phyloP scores from a whole-genome alignment of 2,113 vertebrate genomes.

The Nannospalax galili region DNA sequence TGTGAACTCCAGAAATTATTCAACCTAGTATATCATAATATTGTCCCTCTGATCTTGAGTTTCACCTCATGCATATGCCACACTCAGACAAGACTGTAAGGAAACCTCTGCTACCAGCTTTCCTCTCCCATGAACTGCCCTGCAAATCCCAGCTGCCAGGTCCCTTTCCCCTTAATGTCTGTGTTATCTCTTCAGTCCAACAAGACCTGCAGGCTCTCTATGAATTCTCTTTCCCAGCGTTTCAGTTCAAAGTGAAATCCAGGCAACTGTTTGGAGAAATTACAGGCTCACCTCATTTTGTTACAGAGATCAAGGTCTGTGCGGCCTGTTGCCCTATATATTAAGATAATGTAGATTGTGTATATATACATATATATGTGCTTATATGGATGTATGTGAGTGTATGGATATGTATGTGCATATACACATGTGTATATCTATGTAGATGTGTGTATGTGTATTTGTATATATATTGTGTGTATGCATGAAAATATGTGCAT shows the following conservation, averaged over 20 bases:
- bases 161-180: neutral
- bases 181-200: neutral
- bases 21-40: neutral
- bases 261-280: neutral
- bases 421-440: neutral
- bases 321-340: neutral
- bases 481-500: neutral
- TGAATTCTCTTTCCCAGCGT: neutral
- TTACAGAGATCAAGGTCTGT: neutral
- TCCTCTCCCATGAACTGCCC: neutral
- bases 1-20: constrained; percentile 29
- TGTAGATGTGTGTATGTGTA: neutral
- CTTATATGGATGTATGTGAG: too few relatives aligned
- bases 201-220: neutral
- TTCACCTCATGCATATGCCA: neutral
- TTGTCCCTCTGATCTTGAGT: neutral
- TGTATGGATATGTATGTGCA: neutral
- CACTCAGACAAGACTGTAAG: neutral
- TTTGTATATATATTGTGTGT: neutral
- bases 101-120: neutral
- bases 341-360: neutral
- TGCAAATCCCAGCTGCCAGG: neutral
- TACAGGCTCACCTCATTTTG: neutral
- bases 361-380: neutral
- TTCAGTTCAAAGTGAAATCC: neutral